These are phyloP conservation scores for Sminthurides bifidus DNA, from an alignment of 1,140 invertebrate genomes.

Conservation along the genomic window DNA sequence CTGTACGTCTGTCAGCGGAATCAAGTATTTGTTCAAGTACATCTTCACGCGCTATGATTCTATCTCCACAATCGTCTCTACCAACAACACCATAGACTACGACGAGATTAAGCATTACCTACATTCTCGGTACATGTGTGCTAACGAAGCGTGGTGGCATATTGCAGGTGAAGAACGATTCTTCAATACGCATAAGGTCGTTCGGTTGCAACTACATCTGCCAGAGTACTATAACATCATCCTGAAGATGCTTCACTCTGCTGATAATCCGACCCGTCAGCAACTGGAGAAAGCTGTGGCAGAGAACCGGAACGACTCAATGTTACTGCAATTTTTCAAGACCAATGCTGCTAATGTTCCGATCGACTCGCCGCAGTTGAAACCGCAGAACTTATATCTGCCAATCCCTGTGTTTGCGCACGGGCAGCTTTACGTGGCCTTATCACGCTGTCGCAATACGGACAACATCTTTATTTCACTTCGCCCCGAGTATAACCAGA, in stretches of 20 bases:
- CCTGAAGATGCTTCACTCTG: no score
- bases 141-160: conserved; percentile 34
- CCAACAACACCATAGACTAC: not conserved
- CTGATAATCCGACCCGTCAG: no score
- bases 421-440: no score
- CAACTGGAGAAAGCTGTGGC: conserved; percentile 33
- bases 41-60: conserved; percentile 23
- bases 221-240: no score
- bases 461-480: no score
- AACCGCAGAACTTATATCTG: no score
- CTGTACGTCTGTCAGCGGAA: conserved; percentile 42
- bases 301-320: conserved; percentile 38
- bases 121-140: conserved; percentile 32
- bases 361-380: not conserved
- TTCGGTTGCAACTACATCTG: conserved; percentile 36
- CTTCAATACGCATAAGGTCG: conserved; percentile 31
- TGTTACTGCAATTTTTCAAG: not conserved
- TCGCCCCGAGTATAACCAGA: no score
- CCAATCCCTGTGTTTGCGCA: no score
- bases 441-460: no score
- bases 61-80: not conserved
- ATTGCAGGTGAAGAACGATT: conserved; percentile 28
- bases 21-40: conserved; percentile 40
- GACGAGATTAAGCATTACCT: conserved; percentile 32
- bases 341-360: not conserved